Percentiles rank a stretch among this genome's conserved stretches.
phyloP scores from a whole-genome alignment of 2,113 vertebrate genomes.

The Phoenicopterus ruber region DNA sequence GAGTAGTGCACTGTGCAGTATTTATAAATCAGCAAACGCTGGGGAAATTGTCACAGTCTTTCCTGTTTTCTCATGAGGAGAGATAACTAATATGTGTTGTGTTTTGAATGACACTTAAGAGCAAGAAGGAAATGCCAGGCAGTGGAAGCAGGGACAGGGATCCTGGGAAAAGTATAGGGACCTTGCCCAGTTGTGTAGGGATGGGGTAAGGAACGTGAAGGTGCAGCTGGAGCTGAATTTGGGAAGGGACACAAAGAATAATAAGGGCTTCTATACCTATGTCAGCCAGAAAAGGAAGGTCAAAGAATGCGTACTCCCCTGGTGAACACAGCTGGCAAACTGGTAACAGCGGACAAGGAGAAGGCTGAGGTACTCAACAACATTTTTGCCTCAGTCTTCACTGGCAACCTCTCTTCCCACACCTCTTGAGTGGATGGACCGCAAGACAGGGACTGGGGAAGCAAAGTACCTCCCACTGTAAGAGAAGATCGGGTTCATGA shows the following conservation, averaged over 20 bases:
- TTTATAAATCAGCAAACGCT: background rate
- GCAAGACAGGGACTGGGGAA: background rate
- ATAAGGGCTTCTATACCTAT: background rate
- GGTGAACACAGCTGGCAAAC: background rate
- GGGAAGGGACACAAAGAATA: background rate
- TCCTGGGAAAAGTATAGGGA: background rate
- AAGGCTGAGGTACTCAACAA: background rate
- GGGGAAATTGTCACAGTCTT: background rate
- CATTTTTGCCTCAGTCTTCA: background rate
- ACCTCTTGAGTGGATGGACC: rapidly evolving
- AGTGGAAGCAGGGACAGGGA: background rate
- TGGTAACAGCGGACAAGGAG: background rate
- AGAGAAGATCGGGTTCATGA: background rate
- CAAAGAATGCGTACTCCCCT: background rate
- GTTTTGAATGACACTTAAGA: background rate
- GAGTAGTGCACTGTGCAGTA: background rate
- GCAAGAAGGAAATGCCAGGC: background rate
- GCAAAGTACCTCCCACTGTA: background rate
- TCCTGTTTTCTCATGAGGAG: background rate
- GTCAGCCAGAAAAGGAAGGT: background rate
- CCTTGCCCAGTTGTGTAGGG: background rate
- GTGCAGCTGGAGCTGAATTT: background rate
- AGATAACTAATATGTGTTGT: background rate
- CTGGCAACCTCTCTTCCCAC: background rate
- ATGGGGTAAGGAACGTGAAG: background rate